Evolutionary conservation across 2,888 invertebrate species (phyloP).

Genomic region (Ennomos fuscantarius): DNA sequence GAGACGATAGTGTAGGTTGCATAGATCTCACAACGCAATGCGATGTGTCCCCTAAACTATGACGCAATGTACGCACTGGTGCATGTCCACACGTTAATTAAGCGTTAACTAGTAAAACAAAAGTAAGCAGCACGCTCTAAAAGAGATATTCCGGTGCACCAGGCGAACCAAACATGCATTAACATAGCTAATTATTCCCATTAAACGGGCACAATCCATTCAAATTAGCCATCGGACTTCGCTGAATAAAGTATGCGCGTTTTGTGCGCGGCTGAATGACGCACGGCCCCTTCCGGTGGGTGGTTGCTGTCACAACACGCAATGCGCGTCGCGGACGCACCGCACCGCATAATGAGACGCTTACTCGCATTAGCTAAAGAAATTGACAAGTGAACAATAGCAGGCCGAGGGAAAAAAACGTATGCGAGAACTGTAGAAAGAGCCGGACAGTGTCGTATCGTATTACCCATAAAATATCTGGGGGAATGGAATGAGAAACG

Average conservation of each 20-base stretch:
- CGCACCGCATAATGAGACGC: constrained; percentile 85
- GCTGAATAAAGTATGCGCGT: constrained; percentile 82
- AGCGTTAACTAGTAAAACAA: constrained; percentile 62
- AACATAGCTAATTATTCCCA: constrained; percentile 80
- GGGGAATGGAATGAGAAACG: constrained; percentile 83
- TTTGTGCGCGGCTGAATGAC: constrained; percentile 82
- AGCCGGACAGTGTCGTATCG: constrained; percentile 85
- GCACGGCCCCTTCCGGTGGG: constrained; percentile 83
- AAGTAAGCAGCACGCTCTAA: constrained; percentile 54
- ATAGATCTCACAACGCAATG: constrained; percentile 41
- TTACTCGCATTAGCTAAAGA: constrained; percentile 85
- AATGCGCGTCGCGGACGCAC: constrained; percentile 81
- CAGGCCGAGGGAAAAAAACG: constrained; percentile 74
- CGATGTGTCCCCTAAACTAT: constrained; percentile 44
- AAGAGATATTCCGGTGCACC: constrained; percentile 57
- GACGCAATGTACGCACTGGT: constrained; percentile 48
- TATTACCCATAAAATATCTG: constrained; percentile 85
- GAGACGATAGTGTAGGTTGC: constrained; percentile 45
- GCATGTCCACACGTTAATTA: constrained; percentile 58
- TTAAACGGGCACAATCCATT: constrained; percentile 80
- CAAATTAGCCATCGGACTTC: constrained; percentile 81
- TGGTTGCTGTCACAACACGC: constrained; percentile 85
- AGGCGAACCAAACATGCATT: constrained; percentile 46
- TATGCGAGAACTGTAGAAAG: constrained; percentile 80
- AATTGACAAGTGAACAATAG: constrained; percentile 86